phyloP scores from a whole-genome alignment of 2,797 vertebrate genomes.

The Lates japonicus region DNA sequence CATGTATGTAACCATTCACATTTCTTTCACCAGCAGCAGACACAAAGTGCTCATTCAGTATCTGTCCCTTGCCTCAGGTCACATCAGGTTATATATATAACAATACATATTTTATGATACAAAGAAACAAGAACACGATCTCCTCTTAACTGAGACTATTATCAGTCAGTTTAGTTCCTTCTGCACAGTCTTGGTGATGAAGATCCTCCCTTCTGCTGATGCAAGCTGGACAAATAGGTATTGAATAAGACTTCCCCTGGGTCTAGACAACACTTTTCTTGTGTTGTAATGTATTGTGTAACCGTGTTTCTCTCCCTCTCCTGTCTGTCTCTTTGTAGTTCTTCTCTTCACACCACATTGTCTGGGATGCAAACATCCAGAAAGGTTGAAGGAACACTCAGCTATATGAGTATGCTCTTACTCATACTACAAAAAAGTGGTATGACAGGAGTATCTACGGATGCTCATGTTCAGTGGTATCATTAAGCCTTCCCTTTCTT shows the following conservation, averaged over 20 bases:
- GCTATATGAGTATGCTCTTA: slow-evolving; percentile 8
- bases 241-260: slow-evolving; percentile 22
- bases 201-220: neutral
- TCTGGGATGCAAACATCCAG: slow-evolving; percentile 18
- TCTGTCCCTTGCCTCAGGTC: neutral
- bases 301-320: neutral
- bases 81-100: slow-evolving; percentile 7
- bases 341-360: neutral
- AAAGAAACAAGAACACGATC: neutral
- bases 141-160: neutral
- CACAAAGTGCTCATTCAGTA: neutral
- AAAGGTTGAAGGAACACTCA: slow-evolving; percentile 15
- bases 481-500: neutral
- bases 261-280: neutral
- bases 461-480: neutral
- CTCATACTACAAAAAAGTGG: neutral
- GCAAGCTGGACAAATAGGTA: slow-evolving; percentile 15
- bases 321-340: slow-evolving; percentile 7
- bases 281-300: slow-evolving; percentile 20
- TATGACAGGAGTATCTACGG: neutral
- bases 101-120: slow-evolving; percentile 1
- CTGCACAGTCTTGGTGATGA: neutral
- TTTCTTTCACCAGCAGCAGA: neutral
- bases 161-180: neutral
- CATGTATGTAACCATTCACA: no score